Evolutionary conservation across 2,113 vertebrate species (phyloP).

Genomic region (Caracal caracal): DNA sequence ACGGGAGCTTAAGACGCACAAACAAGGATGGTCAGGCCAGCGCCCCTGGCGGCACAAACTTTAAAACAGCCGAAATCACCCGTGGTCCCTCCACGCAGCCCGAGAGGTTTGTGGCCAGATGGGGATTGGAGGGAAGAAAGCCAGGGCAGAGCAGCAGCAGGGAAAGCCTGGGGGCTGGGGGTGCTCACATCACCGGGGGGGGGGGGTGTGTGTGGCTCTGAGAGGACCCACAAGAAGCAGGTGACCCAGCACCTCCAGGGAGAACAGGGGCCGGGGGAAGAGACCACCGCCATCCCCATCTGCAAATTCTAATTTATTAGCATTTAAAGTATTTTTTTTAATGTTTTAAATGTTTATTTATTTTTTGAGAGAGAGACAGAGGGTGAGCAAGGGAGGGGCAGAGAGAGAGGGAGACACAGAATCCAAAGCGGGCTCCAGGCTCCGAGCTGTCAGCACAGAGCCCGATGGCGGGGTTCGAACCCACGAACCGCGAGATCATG

Average conservation of each 20-base stretch:
- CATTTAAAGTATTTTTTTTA: background rate
- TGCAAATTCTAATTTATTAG: background rate
- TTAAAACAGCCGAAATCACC: background rate
- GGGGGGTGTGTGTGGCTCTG: too few relatives aligned
- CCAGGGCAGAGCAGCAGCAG: too few relatives aligned
- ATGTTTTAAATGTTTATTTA: too few relatives aligned
- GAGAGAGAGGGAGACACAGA: too few relatives aligned
- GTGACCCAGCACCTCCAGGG: background rate
- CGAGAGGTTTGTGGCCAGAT: background rate
- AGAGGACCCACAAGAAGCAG: background rate
- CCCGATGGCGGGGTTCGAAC: too few relatives aligned
- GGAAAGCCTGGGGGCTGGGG: background rate
- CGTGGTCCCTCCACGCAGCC: background rate
- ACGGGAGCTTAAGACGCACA: background rate
- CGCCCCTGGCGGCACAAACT: background rate
- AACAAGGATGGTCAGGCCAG: too few relatives aligned
- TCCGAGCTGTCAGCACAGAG: too few relatives aligned
- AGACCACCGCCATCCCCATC: background rate
- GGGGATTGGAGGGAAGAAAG: background rate
- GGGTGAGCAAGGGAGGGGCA: too few relatives aligned
- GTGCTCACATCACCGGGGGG: accelerated
- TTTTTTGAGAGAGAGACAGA: too few relatives aligned
- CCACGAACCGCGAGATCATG: too few relatives aligned
- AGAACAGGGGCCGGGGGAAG: background rate
- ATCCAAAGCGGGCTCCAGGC: too few relatives aligned